These are phyloP conservation scores for Zhuqinia jingwanae DNA, from an alignment of 2,888 invertebrate genomes.

Conservation along the genomic window DNA sequence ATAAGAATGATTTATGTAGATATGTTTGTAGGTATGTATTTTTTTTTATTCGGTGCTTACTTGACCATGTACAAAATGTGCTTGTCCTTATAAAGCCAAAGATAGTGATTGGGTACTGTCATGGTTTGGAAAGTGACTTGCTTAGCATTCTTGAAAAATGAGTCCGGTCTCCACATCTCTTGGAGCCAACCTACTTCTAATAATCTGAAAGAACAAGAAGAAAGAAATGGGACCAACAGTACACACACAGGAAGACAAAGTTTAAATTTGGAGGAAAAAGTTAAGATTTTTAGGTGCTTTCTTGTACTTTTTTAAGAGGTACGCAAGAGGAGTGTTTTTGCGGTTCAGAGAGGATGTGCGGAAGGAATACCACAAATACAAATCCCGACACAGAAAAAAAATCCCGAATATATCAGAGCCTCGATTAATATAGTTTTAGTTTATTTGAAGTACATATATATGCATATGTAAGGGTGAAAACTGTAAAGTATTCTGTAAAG, in stretches of 20 bases:
- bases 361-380: too few species aligned
- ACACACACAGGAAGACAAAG: conserved; percentile 14
- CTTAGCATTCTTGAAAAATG: conserved; percentile 96
- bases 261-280: conserved; percentile 3
- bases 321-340: too few species aligned
- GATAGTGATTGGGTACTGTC: conserved; percentile 96
- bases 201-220: conserved; percentile 81
- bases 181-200: conserved; percentile 95
- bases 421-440: too few species aligned
- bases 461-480: too few species aligned
- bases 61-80: conserved; percentile 94
- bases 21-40: not conserved
- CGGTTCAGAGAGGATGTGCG: not conserved
- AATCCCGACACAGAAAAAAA: too few species aligned
- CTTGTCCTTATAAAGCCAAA: conserved; percentile 94
- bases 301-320: not conserved
- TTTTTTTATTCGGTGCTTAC: conserved; percentile 81
- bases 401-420: too few species aligned
- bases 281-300: not conserved
- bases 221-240: not conserved
- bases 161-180: conserved; percentile 96
- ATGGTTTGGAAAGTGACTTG: conserved; percentile 96
- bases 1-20: not conserved
- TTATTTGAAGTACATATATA: too few species aligned
- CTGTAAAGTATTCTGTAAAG: too few species aligned